A percentile compares a stretch with the other conserved stretches of the same genome.
Evolutionary conservation across 2,113 vertebrate species (phyloP).

Genomic region (Axis porcinus): DNA sequence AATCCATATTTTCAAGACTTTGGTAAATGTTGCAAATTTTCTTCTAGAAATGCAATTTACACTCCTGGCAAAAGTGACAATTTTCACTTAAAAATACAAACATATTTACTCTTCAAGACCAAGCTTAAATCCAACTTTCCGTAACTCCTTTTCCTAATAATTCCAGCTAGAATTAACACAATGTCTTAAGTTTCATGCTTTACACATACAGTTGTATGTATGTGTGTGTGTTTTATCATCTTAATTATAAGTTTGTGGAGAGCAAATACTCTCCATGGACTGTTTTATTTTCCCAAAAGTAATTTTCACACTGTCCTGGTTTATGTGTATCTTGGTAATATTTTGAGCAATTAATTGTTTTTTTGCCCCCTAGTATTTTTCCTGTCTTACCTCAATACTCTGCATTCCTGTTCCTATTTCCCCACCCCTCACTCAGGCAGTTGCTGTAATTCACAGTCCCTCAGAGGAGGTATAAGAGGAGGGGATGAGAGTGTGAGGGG

Average conservation of each 20-base stretch:
- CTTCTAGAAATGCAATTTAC: neutral
- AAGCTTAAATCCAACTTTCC: neutral
- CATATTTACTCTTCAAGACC: neutral
- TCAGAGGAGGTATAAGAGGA: neutral
- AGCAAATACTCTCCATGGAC: neutral
- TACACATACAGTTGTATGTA: neutral
- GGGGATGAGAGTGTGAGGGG: neutral
- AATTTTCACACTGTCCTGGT: neutral
- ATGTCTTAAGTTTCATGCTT: neutral
- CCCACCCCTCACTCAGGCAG: neutral
- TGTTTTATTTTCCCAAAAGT: neutral
- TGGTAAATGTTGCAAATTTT: neutral
- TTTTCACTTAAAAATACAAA: neutral
- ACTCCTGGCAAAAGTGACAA: neutral
- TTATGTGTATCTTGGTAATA: neutral
- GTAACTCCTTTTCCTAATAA: neutral
- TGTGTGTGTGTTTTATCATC: neutral
- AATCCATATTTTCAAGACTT: neutral
- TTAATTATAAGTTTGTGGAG: neutral
- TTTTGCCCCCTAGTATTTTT: neutral
- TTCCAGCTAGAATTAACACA: neutral
- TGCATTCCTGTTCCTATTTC: neutral
- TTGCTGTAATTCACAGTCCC: no score
- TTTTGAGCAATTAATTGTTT: neutral
- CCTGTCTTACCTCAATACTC: neutral